These are phyloP conservation scores for Heliopora coerulea DNA, from an alignment of 92 coral and sea anemone species.

Conservation along the genomic window DNA sequence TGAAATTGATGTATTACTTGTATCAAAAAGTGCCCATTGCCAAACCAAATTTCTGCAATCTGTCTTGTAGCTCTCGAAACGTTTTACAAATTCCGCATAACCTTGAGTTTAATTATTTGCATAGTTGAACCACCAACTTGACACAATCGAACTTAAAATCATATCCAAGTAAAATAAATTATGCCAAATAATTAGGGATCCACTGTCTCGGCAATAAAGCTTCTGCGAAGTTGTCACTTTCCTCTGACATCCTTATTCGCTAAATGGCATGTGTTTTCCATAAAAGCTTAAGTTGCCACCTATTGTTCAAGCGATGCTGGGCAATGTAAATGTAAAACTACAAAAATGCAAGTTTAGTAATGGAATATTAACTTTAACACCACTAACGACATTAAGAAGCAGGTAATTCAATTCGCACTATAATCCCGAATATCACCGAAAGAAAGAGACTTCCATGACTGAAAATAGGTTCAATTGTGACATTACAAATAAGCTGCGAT, in stretches of 20 bases:
- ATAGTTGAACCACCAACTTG: no score
- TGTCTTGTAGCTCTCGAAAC: no score
- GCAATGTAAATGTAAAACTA: not conserved
- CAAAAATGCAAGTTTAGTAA: not conserved
- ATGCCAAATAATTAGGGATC: no score
- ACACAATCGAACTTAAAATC: no score
- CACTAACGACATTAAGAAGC: no score
- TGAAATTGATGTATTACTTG: no score
- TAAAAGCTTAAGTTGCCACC: constrained; percentile 13
- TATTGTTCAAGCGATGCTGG: constrained; percentile 15
- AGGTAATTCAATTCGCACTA: not conserved
- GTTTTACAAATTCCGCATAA: no score
- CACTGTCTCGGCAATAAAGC: not conserved
- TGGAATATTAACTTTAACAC: not conserved
- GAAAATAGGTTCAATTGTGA: not conserved
- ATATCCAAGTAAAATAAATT: no score
- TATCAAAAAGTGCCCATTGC: no score
- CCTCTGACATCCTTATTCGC: not conserved
- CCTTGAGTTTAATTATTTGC: no score
- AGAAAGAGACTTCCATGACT: not conserved
- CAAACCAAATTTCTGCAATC: no score
- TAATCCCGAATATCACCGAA: not conserved
- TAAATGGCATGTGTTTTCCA: constrained; percentile 11
- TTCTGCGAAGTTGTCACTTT: not conserved
- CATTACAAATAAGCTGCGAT: not conserved